Evolutionary conservation across 2,113 vertebrate genomes (phyloP).

Genomic region (Odontophorus gujanensis): DNA sequence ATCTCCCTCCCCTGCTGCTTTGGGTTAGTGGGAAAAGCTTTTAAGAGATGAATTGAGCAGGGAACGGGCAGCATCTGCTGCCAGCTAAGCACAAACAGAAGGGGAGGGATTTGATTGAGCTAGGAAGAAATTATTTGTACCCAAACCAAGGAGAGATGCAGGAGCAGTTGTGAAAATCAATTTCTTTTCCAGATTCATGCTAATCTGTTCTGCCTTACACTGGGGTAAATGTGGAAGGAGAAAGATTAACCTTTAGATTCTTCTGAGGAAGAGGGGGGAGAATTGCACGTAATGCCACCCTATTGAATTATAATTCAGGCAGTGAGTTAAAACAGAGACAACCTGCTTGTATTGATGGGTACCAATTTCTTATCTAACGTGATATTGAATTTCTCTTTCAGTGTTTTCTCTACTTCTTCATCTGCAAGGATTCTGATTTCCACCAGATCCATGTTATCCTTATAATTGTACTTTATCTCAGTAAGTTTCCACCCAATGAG

Average conservation of each 20-base stretch:
- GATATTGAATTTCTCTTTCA: conserved; percentile 82
- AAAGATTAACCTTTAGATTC: conserved; percentile 22
- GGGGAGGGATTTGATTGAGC: not conserved
- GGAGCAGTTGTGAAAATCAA: not conserved
- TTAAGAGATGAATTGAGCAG: conserved; percentile 35
- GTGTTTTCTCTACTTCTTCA: conserved; percentile 77
- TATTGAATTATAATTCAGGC: conserved; percentile 2
- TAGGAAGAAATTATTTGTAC: not conserved
- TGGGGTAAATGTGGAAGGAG: not conserved
- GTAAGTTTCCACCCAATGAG: conserved; percentile 84
- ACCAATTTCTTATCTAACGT: conserved; percentile 79
- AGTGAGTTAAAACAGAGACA: conserved; percentile 51
- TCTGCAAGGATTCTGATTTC: conserved; percentile 78
- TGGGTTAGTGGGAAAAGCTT: conserved; percentile 14
- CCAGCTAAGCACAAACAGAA: not conserved
- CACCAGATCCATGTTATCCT: conserved; percentile 78
- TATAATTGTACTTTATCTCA: conserved; percentile 80
- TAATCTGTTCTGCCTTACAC: not conserved
- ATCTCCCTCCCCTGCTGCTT: not conserved
- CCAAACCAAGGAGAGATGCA: not conserved
- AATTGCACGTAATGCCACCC: not conserved
- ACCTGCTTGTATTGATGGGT: conserved; percentile 52
- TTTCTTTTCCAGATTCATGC: conserved; percentile 8
- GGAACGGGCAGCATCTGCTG: conserved; percentile 6
- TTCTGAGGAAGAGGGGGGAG: not conserved